Conservation (phyloP, 2,113 vertebrate genomes). For the Petaurus breviceps region DNA sequence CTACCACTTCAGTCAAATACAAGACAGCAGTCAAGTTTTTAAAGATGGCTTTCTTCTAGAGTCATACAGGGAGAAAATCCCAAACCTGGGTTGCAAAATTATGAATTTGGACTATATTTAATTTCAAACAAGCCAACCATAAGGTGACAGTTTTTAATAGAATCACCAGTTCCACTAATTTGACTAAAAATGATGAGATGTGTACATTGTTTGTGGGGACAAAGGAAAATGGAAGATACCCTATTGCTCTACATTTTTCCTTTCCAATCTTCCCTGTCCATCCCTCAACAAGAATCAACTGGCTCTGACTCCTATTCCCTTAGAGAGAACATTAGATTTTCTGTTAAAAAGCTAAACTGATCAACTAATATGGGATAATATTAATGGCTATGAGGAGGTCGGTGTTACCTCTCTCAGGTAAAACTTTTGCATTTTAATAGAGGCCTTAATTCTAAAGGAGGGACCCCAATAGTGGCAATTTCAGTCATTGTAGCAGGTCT, state of each 20-base stretch:
- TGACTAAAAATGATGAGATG: constrained; percentile 42
- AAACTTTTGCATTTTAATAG: neutral
- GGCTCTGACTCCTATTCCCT: neutral
- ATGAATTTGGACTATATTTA: constrained; percentile 25
- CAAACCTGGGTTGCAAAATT: neutral
- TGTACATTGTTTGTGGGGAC: neutral
- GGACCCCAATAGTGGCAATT: neutral
- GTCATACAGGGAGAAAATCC: constrained; percentile 40
- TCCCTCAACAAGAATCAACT: constrained; percentile 44
- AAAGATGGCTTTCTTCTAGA: constrained; percentile 19
- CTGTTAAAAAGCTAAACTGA: neutral
- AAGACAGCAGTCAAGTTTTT: constrained; percentile 49
- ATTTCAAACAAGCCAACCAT: constrained; percentile 42
- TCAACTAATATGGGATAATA: neutral
- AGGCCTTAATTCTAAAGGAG: neutral
- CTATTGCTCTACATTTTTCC: constrained; percentile 43
- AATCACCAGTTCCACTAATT: neutral
- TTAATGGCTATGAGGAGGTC: neutral
- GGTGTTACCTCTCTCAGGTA: neutral
- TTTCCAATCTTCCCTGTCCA: neutral
- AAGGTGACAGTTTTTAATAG: constrained; percentile 45
- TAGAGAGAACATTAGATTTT: neutral
- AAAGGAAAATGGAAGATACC: constrained; percentile 36
- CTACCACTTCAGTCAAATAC: neutral
- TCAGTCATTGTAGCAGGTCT: neutral